Conservation (phyloP, 2,888 invertebrate species). For the Bombylius major region DNA sequence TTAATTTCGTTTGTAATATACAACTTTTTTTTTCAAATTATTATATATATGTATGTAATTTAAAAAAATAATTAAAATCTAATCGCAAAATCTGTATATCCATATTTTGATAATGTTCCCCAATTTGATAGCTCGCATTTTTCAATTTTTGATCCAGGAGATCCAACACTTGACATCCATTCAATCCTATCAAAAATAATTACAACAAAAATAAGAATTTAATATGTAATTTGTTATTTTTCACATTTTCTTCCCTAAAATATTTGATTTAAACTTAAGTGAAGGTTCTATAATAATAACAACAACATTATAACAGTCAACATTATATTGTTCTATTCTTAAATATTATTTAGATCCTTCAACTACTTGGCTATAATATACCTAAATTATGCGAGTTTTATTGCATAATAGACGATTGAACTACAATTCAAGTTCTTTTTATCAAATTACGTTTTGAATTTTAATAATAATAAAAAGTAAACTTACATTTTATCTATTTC, state of each 20-base stretch:
- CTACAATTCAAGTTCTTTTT: no score
- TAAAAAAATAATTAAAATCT: conserved; percentile 47
- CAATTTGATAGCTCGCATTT: conserved; percentile 69
- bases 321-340: no score
- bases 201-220: background rate
- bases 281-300: background rate
- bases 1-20: no score
- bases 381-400: no score
- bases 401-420: no score
- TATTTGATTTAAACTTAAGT: background rate
- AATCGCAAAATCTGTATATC: conserved; percentile 64
- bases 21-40: no score
- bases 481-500: conserved; percentile 70
- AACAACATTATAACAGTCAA: no score
- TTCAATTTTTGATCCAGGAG: conserved; percentile 74
- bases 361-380: no score
- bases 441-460: no score
- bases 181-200: conserved; percentile 48
- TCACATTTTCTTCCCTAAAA: background rate
- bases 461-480: no score
- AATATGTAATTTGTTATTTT: background rate
- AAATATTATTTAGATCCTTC: no score
- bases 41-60: no score
- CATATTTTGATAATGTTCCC: conserved; percentile 52
- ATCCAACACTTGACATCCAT: conserved; percentile 71